Base-by-base conservation (phyloP, 2,797 vertebrate genomes). In the Pagetopsis macropterus region DNA sequence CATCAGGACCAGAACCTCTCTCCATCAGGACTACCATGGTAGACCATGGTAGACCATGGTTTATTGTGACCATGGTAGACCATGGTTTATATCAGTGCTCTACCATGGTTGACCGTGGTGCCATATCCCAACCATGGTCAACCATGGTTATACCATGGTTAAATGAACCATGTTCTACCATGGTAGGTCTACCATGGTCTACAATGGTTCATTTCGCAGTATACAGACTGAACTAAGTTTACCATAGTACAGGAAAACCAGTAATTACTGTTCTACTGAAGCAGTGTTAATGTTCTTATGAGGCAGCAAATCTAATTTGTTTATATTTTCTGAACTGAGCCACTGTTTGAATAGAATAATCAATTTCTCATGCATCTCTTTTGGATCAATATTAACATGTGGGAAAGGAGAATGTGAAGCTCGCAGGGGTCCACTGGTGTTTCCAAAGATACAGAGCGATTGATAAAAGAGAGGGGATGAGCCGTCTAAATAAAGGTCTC, bases 321-420 rank as follows among this genome's bases (percentile, higher is more conserved):
- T 86, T 83, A 85, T 79, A 81, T 89, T 86, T 84, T 83, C 81
- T 82, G 75, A 87, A 75, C 82, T 65, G 68, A 86, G 72, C 75
- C 68, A 23, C 64, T 15, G 64, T 87, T 88, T 85, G 76, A 88
- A 84, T 56, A 73, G 76, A 84, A 70, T 80, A 86, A 92, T 91
- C 81, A 5, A 91, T 91, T 88, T 76, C 62, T 78, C 71, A 84
- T 77, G 87, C 83, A 62, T 87, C 70, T 88, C 64, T 72, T 84
- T 79, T 76, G 86, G 85, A 91, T 93, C 87, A 76, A 91, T 90
- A 83, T 82, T 68, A 77, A 76, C 82, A 85, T 71, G 82, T 83
- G 85, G 84, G 84, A 76, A 83, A 85, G 75, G 48, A 76, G 83
- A 67, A 50, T 78, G 66, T 23, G 62, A 63, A 84, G 82, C 78